Evolutionary conservation across 2,797 vertebrate genomes (phyloP).

Genomic region (Diceros bicornis): DNA sequence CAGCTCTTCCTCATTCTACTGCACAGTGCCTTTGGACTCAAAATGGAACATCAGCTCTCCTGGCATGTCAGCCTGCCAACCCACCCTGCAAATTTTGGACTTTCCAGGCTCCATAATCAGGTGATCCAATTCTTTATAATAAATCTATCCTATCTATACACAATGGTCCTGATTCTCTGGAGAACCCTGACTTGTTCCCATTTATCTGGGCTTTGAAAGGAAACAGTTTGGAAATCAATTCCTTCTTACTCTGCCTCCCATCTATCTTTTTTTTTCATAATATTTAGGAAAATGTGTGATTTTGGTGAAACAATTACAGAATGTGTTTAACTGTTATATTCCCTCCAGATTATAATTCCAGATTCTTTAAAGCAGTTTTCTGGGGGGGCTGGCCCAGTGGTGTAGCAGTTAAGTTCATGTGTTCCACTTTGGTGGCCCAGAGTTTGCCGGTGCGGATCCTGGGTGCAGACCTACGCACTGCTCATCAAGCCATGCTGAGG

Average conservation of each 20-base stretch:
- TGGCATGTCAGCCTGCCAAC: no score
- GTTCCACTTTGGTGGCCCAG: no score
- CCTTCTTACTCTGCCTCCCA: slow-evolving; percentile 16
- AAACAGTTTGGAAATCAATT: slow-evolving; percentile 2
- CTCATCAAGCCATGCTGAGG: no score
- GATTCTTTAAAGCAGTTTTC: not conserved
- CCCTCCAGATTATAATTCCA: slow-evolving; percentile 22
- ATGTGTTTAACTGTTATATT: not conserved
- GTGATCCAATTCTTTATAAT: not conserved
- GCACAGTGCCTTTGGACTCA: not conserved
- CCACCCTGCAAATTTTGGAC: not conserved
- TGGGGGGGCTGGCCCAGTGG: no score
- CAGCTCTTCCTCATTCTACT: not conserved
- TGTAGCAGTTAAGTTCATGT: no score
- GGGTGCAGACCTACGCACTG: no score
- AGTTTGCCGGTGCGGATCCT: no score
- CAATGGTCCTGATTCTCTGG: not conserved
- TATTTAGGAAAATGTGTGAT: slow-evolving; percentile 25
- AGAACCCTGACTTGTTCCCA: not conserved
- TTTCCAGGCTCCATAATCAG: not conserved
- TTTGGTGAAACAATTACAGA: not conserved
- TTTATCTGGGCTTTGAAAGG: slow-evolving; percentile 31
- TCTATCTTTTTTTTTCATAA: not conserved
- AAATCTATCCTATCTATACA: not conserved
- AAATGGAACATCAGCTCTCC: not conserved